Percentiles rank a stretch among this genome's conserved stretches.
Conservation (phyloP, 2,113 vertebrate species). For the Trachemys scripta region DNA sequence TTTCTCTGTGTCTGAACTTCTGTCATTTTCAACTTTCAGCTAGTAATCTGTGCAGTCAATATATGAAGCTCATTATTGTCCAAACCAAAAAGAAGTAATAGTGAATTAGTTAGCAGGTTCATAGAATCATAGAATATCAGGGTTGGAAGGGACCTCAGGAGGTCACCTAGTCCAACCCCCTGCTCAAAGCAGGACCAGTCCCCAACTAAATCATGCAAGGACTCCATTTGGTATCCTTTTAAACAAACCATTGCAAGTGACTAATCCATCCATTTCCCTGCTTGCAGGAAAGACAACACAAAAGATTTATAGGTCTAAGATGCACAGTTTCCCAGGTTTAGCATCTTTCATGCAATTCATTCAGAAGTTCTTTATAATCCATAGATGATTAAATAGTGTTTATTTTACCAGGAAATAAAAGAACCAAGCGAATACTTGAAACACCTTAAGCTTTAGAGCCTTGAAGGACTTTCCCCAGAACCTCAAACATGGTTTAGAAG, state of each 20-base stretch:
- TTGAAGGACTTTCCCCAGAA: background rate
- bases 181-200: no score
- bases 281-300: background rate
- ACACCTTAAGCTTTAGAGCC: background rate
- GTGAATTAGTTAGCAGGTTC: background rate
- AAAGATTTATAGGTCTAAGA: background rate
- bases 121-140: background rate
- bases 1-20: background rate
- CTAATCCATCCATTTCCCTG: background rate
- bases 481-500: background rate
- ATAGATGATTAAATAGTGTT: background rate
- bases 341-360: background rate
- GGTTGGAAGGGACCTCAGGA: no score
- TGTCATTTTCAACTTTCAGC: background rate
- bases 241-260: background rate
- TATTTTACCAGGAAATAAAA: background rate
- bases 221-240: background rate
- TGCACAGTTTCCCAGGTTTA: background rate
- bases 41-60: background rate
- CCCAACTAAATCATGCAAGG: background rate
- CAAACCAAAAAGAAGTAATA: accelerated
- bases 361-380: background rate
- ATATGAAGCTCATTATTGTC: background rate
- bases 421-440: background rate
- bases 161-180: no score